These are phyloP conservation scores for Neogobius melanostomus DNA, from an alignment of 2,113 vertebrate genomes.

Conservation along the genomic window DNA sequence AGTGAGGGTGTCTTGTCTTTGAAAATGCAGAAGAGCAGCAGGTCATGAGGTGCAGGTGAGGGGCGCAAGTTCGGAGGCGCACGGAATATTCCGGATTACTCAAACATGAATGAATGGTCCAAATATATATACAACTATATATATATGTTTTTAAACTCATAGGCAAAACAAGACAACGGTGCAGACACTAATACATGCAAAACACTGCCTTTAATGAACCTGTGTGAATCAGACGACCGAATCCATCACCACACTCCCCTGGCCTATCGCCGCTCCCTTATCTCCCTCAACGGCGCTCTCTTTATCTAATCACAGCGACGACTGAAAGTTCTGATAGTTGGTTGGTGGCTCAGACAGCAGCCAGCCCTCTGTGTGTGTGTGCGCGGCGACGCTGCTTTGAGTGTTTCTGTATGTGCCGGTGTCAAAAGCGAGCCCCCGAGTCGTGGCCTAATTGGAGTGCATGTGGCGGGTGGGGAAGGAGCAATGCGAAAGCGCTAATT, in stretches of 20 bases:
- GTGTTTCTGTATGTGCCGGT: constrained; percentile 4
- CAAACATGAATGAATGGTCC: no score
- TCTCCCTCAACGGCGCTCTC: constrained; percentile 35
- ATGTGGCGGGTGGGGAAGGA: constrained; percentile 50
- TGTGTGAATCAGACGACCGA: constrained; percentile 57
- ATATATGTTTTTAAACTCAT: no score
- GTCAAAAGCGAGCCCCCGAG: constrained; percentile 36
- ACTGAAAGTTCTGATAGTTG: constrained; percentile 49
- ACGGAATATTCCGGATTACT: no score
- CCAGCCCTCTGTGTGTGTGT: constrained; percentile 14
- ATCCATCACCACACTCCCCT: constrained; percentile 51
- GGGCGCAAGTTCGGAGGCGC: no score
- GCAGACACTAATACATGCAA: constrained; percentile 31
- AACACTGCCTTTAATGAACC: constrained; percentile 55
- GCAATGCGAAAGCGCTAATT: constrained; percentile 59
- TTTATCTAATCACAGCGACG: constrained; percentile 54
- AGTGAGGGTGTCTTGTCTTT: no score
- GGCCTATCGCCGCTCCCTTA: constrained; percentile 36
- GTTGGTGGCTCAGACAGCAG: constrained; percentile 15
- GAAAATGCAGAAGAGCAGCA: no score
- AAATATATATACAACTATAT: no score
- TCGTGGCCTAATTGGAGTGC: constrained; percentile 62
- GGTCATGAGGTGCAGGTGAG: no score
- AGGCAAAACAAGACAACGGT: no score
- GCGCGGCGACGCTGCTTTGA: constrained; percentile 2